phyloP scores from a whole-genome alignment of 2,113 vertebrate genomes.

The Fukomys damarensis region DNA sequence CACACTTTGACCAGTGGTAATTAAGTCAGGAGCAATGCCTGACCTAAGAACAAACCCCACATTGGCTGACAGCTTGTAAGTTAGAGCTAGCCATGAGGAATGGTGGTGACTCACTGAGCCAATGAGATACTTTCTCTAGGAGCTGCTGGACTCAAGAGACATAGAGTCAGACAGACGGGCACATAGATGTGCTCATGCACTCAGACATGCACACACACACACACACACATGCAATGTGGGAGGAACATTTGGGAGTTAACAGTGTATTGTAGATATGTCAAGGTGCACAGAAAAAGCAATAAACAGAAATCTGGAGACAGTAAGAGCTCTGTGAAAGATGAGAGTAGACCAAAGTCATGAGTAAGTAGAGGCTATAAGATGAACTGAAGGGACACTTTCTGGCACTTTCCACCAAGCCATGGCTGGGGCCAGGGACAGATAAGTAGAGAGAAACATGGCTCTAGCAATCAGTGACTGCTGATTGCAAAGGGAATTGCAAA shows the following conservation, averaged over 20 bases:
- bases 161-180: not conserved
- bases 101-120: not conserved
- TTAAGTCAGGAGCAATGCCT: not conserved
- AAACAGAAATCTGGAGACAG: not conserved
- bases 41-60: not conserved
- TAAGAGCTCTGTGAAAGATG: not conserved
- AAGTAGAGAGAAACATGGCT: not conserved
- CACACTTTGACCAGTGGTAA: not conserved
- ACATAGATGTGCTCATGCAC: not conserved
- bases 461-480: not conserved
- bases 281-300: not conserved
- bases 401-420: not conserved
- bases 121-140: not conserved
- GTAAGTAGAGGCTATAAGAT: not conserved
- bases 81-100: not conserved
- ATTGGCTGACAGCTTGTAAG: not conserved
- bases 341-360: not conserved
- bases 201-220: not conserved
- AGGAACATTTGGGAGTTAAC: not conserved
- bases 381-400: not conserved
- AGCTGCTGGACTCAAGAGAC: not conserved
- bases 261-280: not conserved
- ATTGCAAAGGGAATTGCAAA: not conserved
- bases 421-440: not conserved
- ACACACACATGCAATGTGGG: not conserved